These are phyloP conservation scores for Gymnogyps californianus DNA, from an alignment of 2,113 vertebrate genomes.

Conservation along the genomic window DNA sequence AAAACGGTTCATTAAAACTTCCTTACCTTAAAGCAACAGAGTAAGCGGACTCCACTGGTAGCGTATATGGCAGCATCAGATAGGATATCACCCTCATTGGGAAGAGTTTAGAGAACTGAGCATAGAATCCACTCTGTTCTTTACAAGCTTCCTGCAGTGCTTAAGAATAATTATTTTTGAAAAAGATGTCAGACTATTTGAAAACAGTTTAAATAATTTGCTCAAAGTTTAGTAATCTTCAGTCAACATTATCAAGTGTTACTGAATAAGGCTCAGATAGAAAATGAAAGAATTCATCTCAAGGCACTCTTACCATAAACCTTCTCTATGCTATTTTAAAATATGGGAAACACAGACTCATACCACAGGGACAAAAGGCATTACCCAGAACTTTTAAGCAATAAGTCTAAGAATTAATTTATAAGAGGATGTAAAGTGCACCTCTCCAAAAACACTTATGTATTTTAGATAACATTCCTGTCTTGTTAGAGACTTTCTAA, in stretches of 20 bases:
- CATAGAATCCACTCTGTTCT: conserved; percentile 69
- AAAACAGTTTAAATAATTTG: neutral
- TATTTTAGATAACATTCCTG: neutral
- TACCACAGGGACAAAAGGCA: neutral
- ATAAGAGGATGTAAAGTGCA: neutral
- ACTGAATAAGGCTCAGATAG: neutral
- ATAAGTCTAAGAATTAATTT: neutral
- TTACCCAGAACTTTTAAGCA: neutral
- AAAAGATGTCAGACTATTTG: neutral
- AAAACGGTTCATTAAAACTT: neutral
- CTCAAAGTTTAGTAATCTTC: neutral
- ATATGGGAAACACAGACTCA: neutral
- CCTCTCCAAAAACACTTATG: neutral
- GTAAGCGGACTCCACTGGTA: conserved; percentile 85
- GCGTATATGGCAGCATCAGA: conserved; percentile 83
- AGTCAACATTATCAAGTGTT: neutral
- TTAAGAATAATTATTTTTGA: conserved; percentile 39
- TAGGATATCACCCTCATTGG: conserved; percentile 84
- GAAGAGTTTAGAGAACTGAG: conserved; percentile 76
- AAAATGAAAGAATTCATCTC: neutral
- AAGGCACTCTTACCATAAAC: neutral
- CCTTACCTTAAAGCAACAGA: conserved; percentile 78
- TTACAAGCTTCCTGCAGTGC: conserved; percentile 79
- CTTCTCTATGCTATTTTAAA: neutral
- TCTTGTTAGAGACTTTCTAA: neutral